Evolutionary conservation across 2,113 vertebrate genomes (phyloP).

Genomic region (Dipodomys spectabilis): DNA sequence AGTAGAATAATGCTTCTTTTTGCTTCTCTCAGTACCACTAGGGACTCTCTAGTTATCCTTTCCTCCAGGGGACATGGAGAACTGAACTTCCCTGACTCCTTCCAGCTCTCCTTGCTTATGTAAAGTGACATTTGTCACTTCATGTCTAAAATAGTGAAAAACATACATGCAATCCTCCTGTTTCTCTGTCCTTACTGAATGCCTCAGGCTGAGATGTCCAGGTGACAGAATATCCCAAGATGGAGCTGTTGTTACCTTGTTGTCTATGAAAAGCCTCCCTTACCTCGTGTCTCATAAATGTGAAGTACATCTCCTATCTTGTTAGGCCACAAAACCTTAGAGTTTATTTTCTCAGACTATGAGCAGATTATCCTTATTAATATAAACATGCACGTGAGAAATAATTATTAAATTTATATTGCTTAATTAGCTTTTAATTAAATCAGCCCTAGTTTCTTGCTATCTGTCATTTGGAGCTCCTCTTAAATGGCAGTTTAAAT

Average conservation of each 20-base stretch:
- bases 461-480: not conserved
- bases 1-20: not conserved
- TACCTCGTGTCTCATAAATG: not conserved
- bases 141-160: not conserved
- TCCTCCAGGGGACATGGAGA: not conserved
- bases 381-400: slow-evolving; percentile 22
- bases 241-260: not conserved
- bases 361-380: slow-evolving; percentile 40
- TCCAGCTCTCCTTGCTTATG: not conserved
- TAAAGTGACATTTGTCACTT: not conserved
- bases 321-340: not conserved
- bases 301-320: not conserved
- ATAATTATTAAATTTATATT: slow-evolving; percentile 43
- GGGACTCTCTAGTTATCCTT: not conserved
- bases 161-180: not conserved
- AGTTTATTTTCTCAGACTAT: slow-evolving; percentile 21
- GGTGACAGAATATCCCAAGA: not conserved
- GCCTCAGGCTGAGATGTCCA: not conserved
- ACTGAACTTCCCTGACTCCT: not conserved
- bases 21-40: not conserved
- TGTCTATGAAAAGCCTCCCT: not conserved
- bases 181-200: slow-evolving; percentile 1
- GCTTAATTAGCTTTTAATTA: slow-evolving; percentile 57
- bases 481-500: slow-evolving; percentile 23
- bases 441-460: not conserved